These are phyloP conservation scores for Chlorops oryzae DNA, from an alignment of 1,140 invertebrate species.

Conservation along the genomic window DNA sequence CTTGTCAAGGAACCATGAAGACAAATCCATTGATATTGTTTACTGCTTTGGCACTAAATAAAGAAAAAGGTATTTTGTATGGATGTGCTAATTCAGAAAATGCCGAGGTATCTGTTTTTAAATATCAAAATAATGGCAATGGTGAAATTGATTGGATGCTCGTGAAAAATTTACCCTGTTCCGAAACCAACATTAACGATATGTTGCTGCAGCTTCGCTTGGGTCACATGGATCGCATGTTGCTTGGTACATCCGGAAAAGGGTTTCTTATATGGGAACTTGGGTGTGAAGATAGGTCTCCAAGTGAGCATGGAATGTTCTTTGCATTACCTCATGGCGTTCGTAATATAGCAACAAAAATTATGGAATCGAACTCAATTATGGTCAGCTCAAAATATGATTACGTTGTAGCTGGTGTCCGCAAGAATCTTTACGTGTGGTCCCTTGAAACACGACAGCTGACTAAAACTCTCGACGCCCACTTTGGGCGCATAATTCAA, in stretches of 20 bases:
- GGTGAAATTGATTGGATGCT: conserved; percentile 53
- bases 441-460: conserved; percentile 69
- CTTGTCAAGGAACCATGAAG: conserved; percentile 52
- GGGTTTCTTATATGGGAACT: conserved; percentile 74
- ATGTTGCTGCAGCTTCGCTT: conserved; percentile 76
- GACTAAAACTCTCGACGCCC: conserved; percentile 89
- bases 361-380: conserved; percentile 82
- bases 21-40: conserved; percentile 67
- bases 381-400: conserved; percentile 85
- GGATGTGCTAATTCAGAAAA: conserved; percentile 56
- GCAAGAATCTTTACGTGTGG: conserved; percentile 96
- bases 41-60: conserved; percentile 62
- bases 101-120: conserved; percentile 50
- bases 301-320: conserved; percentile 55
- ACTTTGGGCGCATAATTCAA: conserved; percentile 94
- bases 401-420: conserved; percentile 91
- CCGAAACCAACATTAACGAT: conserved; percentile 64
- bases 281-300: conserved; percentile 28
- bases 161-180: conserved; percentile 55
- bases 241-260: conserved; percentile 77
- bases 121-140: conserved; percentile 2
- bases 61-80: conserved; percentile 54
- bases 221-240: conserved; percentile 70
- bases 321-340: conserved; percentile 81
- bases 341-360: conserved; percentile 85